phyloP scores from a whole-genome alignment of 2,797 vertebrate genomes.

The Helarctos malayanus region DNA sequence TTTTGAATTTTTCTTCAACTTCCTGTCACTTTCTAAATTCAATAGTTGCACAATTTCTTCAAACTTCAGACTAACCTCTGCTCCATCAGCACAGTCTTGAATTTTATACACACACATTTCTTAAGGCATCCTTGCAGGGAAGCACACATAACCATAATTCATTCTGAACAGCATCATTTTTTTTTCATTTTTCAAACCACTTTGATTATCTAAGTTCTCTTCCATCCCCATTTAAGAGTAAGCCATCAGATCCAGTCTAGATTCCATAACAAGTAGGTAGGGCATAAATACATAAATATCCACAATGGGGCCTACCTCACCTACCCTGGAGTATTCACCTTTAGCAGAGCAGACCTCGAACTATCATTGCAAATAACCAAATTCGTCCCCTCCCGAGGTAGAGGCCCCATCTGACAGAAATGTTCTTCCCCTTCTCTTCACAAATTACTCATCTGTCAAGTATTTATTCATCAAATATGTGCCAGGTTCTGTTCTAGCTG shows the following conservation, averaged over 20 bases:
- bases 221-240: not conserved
- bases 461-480: not conserved
- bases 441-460: not conserved
- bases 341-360: not conserved
- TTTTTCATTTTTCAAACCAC: not conserved
- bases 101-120: not conserved
- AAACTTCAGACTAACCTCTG: not conserved
- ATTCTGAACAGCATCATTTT: not conserved
- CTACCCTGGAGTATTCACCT: not conserved
- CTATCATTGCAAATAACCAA: not conserved
- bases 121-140: not conserved
- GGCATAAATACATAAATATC: not conserved
- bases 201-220: not conserved
- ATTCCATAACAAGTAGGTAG: not conserved
- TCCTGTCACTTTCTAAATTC: not conserved
- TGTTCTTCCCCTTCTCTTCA: not conserved
- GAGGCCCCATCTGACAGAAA: not conserved
- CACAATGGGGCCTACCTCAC: accelerated
- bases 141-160: not conserved
- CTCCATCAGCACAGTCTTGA: not conserved
- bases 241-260: not conserved
- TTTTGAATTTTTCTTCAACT: not conserved
- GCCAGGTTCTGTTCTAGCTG: not conserved
- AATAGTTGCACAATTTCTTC: not conserved
- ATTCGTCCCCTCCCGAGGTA: not conserved